Percentiles rank a stretch among this genome's conserved stretches.
Conservation (phyloP, 1,140 invertebrate genomes). For the Acromyrmex heyeri region DNA sequence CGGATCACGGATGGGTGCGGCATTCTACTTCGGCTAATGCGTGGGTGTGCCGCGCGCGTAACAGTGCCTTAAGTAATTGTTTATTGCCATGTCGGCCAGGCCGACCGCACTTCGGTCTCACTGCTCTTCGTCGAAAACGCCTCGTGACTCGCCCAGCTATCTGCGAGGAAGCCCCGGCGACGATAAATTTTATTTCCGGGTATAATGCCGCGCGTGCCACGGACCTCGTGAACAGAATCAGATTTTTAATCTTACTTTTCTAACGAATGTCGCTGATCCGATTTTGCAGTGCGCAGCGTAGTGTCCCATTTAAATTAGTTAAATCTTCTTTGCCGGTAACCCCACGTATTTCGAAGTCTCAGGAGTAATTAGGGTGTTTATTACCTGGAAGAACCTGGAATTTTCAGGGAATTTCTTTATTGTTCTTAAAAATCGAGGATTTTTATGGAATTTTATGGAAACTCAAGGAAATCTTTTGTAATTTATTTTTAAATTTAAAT, state of each 20-base stretch:
- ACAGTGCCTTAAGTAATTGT: slow-evolving; percentile 86
- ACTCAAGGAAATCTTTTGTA: no score
- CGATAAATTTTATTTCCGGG: slow-evolving; percentile 30
- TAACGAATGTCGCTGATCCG: slow-evolving; percentile 19
- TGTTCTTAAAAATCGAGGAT: no score
- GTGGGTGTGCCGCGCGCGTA: slow-evolving; percentile 84
- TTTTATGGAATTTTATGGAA: no score
- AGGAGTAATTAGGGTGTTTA: not conserved
- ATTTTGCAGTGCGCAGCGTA: not conserved
- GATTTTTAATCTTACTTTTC: not conserved
- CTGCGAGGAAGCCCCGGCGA: slow-evolving; percentile 14
- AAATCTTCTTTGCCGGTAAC: not conserved
- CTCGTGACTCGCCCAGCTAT: slow-evolving; percentile 62
- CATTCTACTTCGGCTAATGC: slow-evolving; percentile 84
- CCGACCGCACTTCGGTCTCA: slow-evolving; percentile 77
- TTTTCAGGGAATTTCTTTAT: no score
- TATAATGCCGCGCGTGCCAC: slow-evolving; percentile 6
- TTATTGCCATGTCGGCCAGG: slow-evolving; percentile 83
- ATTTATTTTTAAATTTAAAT: no score
- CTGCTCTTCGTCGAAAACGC: slow-evolving; percentile 69
- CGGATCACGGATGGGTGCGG: slow-evolving; percentile 81
- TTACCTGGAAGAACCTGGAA: no score
- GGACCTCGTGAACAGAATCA: not conserved
- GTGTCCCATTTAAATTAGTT: not conserved
- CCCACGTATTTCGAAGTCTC: not conserved